A percentile compares a stretch with the other conserved stretches of the same genome.
phyloP scores from a whole-genome alignment of 2,888 invertebrate genomes.

The Ichneumoninae sp. region DNA sequence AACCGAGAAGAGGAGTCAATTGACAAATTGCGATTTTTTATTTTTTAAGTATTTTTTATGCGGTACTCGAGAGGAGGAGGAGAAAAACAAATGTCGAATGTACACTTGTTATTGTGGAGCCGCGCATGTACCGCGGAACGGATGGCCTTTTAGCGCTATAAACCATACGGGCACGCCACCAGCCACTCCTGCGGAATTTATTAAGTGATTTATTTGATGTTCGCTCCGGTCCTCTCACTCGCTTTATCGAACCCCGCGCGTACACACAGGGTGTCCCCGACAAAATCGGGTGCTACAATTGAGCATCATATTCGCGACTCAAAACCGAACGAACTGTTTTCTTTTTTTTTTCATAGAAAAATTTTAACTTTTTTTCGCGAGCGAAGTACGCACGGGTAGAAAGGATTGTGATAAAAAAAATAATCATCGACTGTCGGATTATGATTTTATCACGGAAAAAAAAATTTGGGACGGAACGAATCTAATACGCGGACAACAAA shows the following conservation, averaged over 20 bases:
- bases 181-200: slow-evolving; percentile 77
- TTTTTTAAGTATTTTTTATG: background rate
- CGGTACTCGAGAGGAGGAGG: background rate
- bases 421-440: no score
- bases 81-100: slow-evolving; percentile 29
- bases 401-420: no score
- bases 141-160: slow-evolving; percentile 77
- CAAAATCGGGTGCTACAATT: background rate
- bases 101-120: slow-evolving; percentile 2
- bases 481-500: no score
- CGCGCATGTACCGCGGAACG: slow-evolving; percentile 40
- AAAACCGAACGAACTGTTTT: background rate
- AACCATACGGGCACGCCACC: slow-evolving; percentile 53
- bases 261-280: background rate
- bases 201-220: slow-evolving; percentile 82
- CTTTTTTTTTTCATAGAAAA: background rate
- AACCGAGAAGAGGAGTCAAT: background rate
- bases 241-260: slow-evolving; percentile 46
- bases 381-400: no score
- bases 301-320: background rate
- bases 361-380: no score
- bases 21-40: background rate
- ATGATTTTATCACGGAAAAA: no score
- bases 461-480: no score
- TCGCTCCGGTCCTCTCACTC: slow-evolving; percentile 70